These are phyloP conservation scores for Helicoverpa armigera DNA, from an alignment of 1,140 invertebrate genomes.

Conservation along the genomic window DNA sequence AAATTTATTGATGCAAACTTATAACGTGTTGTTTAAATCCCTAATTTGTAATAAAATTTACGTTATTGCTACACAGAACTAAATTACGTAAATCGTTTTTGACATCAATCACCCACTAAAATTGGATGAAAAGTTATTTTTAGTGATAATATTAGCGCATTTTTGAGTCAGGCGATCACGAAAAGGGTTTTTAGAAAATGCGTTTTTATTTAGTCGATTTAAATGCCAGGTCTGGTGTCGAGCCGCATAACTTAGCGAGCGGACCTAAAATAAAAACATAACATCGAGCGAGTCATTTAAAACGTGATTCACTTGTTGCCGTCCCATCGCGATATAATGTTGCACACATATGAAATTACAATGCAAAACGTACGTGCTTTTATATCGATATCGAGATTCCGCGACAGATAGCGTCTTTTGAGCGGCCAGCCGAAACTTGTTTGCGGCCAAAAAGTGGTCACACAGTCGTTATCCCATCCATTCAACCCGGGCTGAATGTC, in stretches of 20 bases:
- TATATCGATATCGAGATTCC: constrained; percentile 66
- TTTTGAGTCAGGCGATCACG: constrained; percentile 1
- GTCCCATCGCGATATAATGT: constrained; percentile 42
- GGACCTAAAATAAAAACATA: constrained; percentile 50
- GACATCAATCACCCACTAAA: background rate
- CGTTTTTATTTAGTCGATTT: constrained; percentile 40
- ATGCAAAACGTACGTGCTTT: constrained; percentile 58
- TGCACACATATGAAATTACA: constrained; percentile 58
- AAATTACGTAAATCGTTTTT: constrained; percentile 11
- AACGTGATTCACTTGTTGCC: constrained; percentile 52
- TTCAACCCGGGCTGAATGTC: constrained; percentile 56
- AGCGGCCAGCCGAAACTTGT: constrained; percentile 62
- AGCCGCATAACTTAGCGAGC: constrained; percentile 37
- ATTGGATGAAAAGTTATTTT: background rate
- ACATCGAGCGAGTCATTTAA: constrained; percentile 38
- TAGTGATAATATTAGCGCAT: background rate
- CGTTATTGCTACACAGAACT: background rate
- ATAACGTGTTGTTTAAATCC: constrained; percentile 19
- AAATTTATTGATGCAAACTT: constrained; percentile 29
- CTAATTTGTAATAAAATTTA: constrained; percentile 27
- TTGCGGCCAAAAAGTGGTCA: constrained; percentile 58
- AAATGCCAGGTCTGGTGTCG: constrained; percentile 49
- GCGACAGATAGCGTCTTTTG: constrained; percentile 60
- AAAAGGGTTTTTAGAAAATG: constrained; percentile 15
- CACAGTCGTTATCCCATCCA: constrained; percentile 62